phyloP scores from a whole-genome alignment of 2,888 invertebrate genomes.

The Orthosia incerta region DNA sequence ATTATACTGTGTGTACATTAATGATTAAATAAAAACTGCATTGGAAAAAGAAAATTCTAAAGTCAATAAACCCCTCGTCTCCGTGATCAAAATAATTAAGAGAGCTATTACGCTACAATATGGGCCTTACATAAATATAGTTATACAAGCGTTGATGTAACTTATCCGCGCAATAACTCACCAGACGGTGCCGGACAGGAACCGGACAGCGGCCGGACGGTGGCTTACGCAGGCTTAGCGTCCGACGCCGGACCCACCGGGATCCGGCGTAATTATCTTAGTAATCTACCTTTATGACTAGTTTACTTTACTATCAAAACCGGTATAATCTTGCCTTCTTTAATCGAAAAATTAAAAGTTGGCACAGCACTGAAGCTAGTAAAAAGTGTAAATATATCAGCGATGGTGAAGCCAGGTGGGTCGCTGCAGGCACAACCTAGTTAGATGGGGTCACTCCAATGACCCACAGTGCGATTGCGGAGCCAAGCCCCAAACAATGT shows the following conservation, averaged over 20 bases:
- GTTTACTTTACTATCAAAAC: slow-evolving; percentile 44
- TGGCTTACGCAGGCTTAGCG: slow-evolving; percentile 68
- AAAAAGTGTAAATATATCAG: too few species aligned
- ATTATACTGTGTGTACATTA: too few species aligned
- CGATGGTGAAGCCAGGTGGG: too few species aligned
- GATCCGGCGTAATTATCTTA: slow-evolving; percentile 61
- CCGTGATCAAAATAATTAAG: slow-evolving; percentile 42
- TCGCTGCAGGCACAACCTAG: too few species aligned
- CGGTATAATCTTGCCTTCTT: neutral
- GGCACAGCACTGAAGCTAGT: too few species aligned
- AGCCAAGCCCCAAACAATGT: too few species aligned
- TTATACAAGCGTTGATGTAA: slow-evolving; percentile 61
- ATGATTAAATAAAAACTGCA: too few species aligned
- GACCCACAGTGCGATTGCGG: too few species aligned
- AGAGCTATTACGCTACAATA: slow-evolving; percentile 38
- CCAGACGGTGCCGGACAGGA: slow-evolving; percentile 47
- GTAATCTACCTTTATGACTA: slow-evolving; percentile 66
- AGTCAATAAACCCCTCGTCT: neutral
- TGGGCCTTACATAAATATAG: slow-evolving; percentile 46
- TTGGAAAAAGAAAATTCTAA: neutral
- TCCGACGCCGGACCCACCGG: slow-evolving; percentile 46
- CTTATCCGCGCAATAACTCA: slow-evolving; percentile 71
- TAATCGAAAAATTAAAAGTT: too few species aligned
- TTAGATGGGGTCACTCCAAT: too few species aligned
- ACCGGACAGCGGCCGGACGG: slow-evolving; percentile 60